Conservation (phyloP, 2,888 invertebrate species). For the Psylliodes chrysocephalus region DNA sequence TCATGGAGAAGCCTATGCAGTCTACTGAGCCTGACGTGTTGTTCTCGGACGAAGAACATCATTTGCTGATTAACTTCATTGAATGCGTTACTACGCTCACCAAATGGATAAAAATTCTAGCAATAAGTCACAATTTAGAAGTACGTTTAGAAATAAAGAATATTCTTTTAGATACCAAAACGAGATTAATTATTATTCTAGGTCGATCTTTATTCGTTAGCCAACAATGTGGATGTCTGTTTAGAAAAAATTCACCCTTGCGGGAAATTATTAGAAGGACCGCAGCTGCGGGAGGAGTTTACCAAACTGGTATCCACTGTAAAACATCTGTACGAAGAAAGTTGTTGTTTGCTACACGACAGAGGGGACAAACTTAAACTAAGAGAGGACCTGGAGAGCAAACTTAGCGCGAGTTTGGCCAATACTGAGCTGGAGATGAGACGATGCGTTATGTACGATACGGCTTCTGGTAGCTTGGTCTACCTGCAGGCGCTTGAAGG, state of each 20-base stretch:
- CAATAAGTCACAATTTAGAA: conserved; percentile 75
- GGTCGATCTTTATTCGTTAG: conserved; percentile 78
- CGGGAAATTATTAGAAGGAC: conserved; percentile 83
- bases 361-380: conserved; percentile 73
- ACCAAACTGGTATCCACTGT: conserved; percentile 78
- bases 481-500: conserved; percentile 68
- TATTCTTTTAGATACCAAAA: too few relatives aligned
- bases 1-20: conserved; percentile 57
- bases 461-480: conserved; percentile 67
- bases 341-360: conserved; percentile 76
- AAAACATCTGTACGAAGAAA: conserved; percentile 77
- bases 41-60: conserved; percentile 74
- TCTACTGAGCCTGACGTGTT: conserved; percentile 62
- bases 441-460: conserved; percentile 73
- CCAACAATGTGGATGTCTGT: conserved; percentile 75
- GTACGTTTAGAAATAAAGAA: too few relatives aligned
- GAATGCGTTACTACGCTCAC: conserved; percentile 87
- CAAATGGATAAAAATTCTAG: conserved; percentile 75
- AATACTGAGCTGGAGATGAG: conserved; percentile 78
- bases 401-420: conserved; percentile 73
- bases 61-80: conserved; percentile 79
- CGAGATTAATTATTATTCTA: too few relatives aligned
- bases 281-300: conserved; percentile 75
- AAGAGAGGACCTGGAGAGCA: conserved; percentile 75
- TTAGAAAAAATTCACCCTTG: conserved; percentile 83